These are phyloP conservation scores for Atta colombica DNA, from an alignment of 1,140 invertebrate genomes.

Conservation along the genomic window DNA sequence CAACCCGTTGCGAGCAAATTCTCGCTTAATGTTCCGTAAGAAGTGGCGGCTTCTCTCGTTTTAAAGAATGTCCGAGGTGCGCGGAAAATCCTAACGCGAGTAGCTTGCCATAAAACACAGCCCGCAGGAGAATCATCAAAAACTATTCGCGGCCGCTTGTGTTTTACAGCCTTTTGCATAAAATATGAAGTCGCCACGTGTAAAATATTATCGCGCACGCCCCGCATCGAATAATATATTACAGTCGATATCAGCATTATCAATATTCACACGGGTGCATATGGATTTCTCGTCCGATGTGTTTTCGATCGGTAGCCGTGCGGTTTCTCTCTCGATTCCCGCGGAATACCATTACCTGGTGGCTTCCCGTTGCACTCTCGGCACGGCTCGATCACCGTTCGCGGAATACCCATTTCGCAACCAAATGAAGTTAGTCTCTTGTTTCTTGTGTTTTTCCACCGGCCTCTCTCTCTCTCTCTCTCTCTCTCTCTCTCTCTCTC, in stretches of 20 bases:
- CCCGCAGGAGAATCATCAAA: slow-evolving; percentile 46
- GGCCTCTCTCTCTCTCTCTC: neutral
- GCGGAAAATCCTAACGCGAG: slow-evolving; percentile 52
- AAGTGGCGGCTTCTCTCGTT: slow-evolving; percentile 49
- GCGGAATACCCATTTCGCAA: slow-evolving; percentile 48
- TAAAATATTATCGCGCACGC: slow-evolving; percentile 59
- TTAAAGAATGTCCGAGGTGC: slow-evolving; percentile 49
- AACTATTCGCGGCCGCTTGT: slow-evolving; percentile 55
- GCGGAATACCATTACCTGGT: slow-evolving; percentile 51
- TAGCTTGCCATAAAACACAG: slow-evolving; percentile 46
- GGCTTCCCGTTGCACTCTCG: slow-evolving; percentile 39
- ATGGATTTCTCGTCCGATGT: slow-evolving; percentile 47
- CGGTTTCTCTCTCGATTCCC: slow-evolving; percentile 27
- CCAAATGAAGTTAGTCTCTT: slow-evolving; percentile 63
- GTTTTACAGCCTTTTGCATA: slow-evolving; percentile 62
- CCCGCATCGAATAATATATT: slow-evolving; percentile 53
- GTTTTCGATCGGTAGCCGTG: slow-evolving; percentile 49
- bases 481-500: neutral
- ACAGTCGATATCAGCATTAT: slow-evolving; percentile 57
- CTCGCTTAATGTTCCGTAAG: slow-evolving; percentile 70
- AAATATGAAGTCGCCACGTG: slow-evolving; percentile 61
- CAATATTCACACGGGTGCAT: slow-evolving; percentile 57
- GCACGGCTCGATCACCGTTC: slow-evolving; percentile 63
- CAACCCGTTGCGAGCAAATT: slow-evolving; percentile 49
- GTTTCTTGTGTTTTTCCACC: slow-evolving; percentile 52